Percentiles rank a stretch among this genome's conserved stretches.
Evolutionary conservation across 2,113 vertebrate species (phyloP).

Genomic region (Pogonocichla stellata): DNA sequence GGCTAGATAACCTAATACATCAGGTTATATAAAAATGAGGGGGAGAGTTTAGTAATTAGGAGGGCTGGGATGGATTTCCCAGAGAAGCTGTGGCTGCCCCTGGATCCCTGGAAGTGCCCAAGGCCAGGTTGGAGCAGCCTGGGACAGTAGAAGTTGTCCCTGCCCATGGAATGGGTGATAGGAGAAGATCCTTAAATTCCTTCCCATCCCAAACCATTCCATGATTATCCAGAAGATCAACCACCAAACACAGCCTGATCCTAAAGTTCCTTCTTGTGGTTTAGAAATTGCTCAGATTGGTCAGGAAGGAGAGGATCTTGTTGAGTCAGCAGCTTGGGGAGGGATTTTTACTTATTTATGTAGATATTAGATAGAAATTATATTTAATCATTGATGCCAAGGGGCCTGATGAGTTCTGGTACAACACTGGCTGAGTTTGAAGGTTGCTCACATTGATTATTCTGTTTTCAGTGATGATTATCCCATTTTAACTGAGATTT

Average conservation of each 20-base stretch:
- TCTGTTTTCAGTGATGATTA: fast-evolving
- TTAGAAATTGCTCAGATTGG: neutral
- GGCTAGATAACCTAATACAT: neutral
- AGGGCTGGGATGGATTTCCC: neutral
- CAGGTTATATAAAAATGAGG: fast-evolving
- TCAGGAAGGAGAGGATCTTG: neutral
- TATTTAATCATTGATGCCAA: fast-evolving
- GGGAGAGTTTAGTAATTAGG: no score
- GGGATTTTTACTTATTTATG: neutral
- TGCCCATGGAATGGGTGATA: neutral
- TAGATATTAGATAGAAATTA: fast-evolving
- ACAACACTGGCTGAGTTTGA: fast-evolving
- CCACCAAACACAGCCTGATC: neutral
- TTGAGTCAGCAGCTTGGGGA: neutral
- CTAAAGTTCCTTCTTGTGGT: neutral
- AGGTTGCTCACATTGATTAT: fast-evolving
- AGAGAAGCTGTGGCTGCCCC: neutral
- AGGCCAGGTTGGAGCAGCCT: neutral
- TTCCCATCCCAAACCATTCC: neutral
- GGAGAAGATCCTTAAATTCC: neutral
- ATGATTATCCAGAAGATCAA: neutral
- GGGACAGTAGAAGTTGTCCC: neutral
- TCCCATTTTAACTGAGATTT: no score
- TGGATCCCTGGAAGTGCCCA: neutral
- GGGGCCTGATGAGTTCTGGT: fast-evolving